phyloP scores from a whole-genome alignment of 2,888 invertebrate genomes.

The Ectobius pallidus region DNA sequence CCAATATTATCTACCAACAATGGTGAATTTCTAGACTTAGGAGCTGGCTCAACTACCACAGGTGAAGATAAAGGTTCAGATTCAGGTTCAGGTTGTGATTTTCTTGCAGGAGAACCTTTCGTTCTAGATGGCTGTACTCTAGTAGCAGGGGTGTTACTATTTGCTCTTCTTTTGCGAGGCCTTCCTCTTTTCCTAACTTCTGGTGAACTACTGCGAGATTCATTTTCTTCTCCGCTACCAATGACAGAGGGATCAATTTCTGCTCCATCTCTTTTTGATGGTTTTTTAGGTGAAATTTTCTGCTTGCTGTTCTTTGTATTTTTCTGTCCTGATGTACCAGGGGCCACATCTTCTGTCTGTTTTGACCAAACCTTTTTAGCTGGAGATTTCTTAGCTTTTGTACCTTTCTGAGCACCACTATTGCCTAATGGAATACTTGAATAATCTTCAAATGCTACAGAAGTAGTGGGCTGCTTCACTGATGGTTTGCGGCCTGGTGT shows the following conservation, averaged over 20 bases:
- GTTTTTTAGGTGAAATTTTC: conserved; percentile 21
- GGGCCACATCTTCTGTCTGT: neutral
- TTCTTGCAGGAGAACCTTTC: neutral
- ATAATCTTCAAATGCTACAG: conserved; percentile 34
- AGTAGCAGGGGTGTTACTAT: neutral
- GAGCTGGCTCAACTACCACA: neutral
- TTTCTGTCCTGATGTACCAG: conserved; percentile 13
- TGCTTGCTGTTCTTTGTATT: neutral
- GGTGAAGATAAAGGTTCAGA: no score
- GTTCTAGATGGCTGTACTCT: neutral
- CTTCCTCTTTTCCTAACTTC: conserved; percentile 5
- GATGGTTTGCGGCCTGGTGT: conserved; percentile 24
- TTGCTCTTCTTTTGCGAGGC: conserved; percentile 15
- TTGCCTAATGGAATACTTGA: conserved; percentile 22
- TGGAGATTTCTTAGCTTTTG: conserved; percentile 11
- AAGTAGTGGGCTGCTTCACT: conserved; percentile 15
- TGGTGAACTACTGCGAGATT: neutral
- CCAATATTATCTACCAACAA: neutral
- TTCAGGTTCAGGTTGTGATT: neutral
- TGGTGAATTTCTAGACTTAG: conserved; percentile 12
- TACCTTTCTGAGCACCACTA: neutral
- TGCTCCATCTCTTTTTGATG: neutral
- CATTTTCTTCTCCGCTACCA: neutral
- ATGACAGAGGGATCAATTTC: neutral
- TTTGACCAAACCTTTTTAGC: neutral